Conservation (phyloP, 2,797 vertebrate genomes). For the Pangasius mekongensis region DNA sequence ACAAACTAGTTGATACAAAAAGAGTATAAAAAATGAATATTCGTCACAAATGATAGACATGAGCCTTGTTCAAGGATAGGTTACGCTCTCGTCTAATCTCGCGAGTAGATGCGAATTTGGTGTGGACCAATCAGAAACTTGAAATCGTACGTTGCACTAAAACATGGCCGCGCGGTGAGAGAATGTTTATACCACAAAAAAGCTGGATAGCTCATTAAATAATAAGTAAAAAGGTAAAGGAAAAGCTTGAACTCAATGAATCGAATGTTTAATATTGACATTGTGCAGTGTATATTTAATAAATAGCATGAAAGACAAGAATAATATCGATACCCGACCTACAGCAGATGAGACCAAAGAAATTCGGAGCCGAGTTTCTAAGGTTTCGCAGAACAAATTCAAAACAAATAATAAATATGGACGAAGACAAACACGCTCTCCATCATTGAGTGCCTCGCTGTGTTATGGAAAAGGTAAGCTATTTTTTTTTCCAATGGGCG, state of each 20-base stretch:
- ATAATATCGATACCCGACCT: constrained; percentile 22
- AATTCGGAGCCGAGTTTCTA: constrained; percentile 54
- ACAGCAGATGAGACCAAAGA: constrained; percentile 46
- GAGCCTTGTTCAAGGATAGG: no score
- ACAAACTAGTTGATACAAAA: neutral
- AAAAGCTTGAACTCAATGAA: neutral
- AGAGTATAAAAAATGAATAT: no score
- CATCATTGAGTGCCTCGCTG: constrained; percentile 21
- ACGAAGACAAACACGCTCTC: constrained; percentile 52
- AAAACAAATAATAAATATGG: constrained; percentile 40
- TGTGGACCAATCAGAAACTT: constrained; percentile 52
- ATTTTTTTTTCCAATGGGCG: neutral
- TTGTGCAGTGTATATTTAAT: neutral
- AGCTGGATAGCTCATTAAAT: neutral
- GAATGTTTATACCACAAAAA: neutral
- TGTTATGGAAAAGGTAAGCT: constrained; percentile 57
- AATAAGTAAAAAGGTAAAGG: neutral
- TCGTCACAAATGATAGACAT: no score
- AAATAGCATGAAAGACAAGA: constrained; percentile 59
- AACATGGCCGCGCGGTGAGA: constrained; percentile 51
- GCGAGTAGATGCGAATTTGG: constrained; percentile 5
- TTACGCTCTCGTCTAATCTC: constrained; percentile 8
- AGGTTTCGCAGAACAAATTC: constrained; percentile 38
- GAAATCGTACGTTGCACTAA: neutral
- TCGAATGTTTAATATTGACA: neutral